Evolutionary conservation across 2,113 vertebrate species (phyloP).

Genomic region (Alligator sinensis): DNA sequence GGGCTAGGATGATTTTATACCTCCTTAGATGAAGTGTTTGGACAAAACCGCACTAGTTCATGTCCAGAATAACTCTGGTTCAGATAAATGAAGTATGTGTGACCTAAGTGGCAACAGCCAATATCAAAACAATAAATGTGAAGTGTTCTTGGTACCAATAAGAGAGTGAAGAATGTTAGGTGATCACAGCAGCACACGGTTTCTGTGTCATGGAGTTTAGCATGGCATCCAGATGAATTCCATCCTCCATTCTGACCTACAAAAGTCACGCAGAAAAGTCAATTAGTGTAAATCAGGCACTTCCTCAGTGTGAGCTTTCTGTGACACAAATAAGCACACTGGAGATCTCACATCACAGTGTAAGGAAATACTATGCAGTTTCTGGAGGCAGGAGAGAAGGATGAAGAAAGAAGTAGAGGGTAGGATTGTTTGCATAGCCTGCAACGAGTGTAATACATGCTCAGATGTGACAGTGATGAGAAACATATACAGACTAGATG

Average conservation of each 20-base stretch:
- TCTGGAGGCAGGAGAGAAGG: neutral
- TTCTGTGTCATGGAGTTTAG: rapidly evolving
- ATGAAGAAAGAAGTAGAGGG: neutral
- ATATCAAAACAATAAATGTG: neutral
- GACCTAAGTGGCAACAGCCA: neutral
- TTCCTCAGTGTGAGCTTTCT: neutral
- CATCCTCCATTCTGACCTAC: conserved; percentile 75
- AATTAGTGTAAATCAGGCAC: rapidly evolving
- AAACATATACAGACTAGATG: neutral
- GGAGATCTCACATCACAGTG: neutral
- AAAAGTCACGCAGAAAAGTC: rapidly evolving
- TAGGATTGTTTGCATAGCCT: neutral
- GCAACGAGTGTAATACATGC: neutral
- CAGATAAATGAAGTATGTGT: neutral
- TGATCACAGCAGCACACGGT: conserved; percentile 86
- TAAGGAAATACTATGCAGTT: too few species aligned
- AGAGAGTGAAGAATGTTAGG: conserved; percentile 89
- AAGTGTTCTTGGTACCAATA: conserved; percentile 82
- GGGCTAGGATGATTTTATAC: neutral
- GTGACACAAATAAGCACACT: too few species aligned
- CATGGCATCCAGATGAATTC: conserved; percentile 79
- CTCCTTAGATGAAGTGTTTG: neutral
- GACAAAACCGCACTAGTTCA: neutral
- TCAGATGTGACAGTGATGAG: neutral
- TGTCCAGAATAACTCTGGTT: neutral